Percentiles rank a stretch among this genome's conserved stretches.
These are phyloP conservation scores for Megaptera novaeangliae DNA, from an alignment of 2,113 vertebrate species.

Conservation along the genomic window DNA sequence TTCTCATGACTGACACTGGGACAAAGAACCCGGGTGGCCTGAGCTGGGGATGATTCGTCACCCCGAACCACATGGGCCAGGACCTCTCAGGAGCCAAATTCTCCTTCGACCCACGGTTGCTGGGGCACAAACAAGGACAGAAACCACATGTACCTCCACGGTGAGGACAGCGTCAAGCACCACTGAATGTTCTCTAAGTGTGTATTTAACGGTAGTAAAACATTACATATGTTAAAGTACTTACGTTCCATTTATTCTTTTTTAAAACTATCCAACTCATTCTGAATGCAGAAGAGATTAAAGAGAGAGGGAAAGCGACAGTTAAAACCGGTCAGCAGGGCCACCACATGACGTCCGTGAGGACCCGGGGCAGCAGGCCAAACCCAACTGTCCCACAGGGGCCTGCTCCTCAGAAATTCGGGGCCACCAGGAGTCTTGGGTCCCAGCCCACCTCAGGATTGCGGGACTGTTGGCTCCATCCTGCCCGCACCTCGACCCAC, in stretches of 20 bases:
- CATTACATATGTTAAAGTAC: background rate
- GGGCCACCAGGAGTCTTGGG: background rate
- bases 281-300: slow-evolving; percentile 37
- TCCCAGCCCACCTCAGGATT: background rate
- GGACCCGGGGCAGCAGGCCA: background rate
- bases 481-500: fast-evolving
- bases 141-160: too few relatives aligned
- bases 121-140: fast-evolving
- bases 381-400: too few relatives aligned
- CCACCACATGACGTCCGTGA: too few relatives aligned
- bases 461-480: background rate
- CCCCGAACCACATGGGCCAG: background rate
- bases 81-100: background rate
- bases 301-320: slow-evolving; percentile 40
- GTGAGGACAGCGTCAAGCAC: background rate
- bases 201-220: fast-evolving
- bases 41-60: fast-evolving
- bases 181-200: too few relatives aligned
- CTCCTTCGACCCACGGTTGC: too few relatives aligned
- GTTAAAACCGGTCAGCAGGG: background rate
- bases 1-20: background rate
- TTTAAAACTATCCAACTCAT: slow-evolving; percentile 50
- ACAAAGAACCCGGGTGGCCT: background rate
- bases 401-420: background rate
- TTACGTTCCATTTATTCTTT: slow-evolving; percentile 38